These are phyloP conservation scores for Drosophila meridionalis DNA, from an alignment of 2,888 invertebrate species.

Conservation along the genomic window DNA sequence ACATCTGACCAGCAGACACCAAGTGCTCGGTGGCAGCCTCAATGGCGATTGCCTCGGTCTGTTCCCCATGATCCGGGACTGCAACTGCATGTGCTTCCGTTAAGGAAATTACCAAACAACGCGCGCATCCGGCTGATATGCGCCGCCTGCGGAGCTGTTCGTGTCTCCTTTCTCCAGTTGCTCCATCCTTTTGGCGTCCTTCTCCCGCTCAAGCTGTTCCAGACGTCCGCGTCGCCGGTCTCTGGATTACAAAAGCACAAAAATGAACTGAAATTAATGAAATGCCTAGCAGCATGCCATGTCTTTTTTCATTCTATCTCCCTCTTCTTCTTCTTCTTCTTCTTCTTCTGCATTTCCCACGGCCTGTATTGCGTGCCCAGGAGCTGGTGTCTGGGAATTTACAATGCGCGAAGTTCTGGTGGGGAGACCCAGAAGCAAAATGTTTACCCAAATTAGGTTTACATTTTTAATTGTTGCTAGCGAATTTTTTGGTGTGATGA, in stretches of 20 bases:
- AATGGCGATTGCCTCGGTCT: conserved; percentile 9
- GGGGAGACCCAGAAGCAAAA: conserved; percentile 5
- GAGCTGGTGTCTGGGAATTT: conserved; percentile 12
- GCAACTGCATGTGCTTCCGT: conserved; percentile 73
- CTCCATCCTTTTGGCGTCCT: not conserved
- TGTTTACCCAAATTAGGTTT: conserved; percentile 28
- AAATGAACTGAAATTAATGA: conserved; percentile 67
- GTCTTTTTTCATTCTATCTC: conserved; percentile 9
- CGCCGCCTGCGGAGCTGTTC: conserved; percentile 61
- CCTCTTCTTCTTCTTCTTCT: not conserved
- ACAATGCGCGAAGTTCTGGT: conserved; percentile 3
- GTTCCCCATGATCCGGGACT: conserved; percentile 33
- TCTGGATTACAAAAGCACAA: conserved; percentile 44
- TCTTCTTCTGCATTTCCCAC: not conserved
- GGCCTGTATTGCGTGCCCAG: conserved; percentile 28
- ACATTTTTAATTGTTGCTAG: conserved; percentile 25
- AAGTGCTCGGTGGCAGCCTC: conserved; percentile 20
- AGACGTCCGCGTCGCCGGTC: conserved; percentile 43
- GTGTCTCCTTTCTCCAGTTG: conserved; percentile 10
- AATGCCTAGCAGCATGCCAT: conserved; percentile 72
- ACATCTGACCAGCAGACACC: conserved; percentile 27
- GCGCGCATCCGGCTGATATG: conserved; percentile 75
- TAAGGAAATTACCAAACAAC: conserved; percentile 78
- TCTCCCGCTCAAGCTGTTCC: conserved; percentile 21
- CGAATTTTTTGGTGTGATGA: not conserved